Base-by-base conservation (phyloP, 2,888 invertebrate species). In the Polydrusus pterygomalis region DNA sequence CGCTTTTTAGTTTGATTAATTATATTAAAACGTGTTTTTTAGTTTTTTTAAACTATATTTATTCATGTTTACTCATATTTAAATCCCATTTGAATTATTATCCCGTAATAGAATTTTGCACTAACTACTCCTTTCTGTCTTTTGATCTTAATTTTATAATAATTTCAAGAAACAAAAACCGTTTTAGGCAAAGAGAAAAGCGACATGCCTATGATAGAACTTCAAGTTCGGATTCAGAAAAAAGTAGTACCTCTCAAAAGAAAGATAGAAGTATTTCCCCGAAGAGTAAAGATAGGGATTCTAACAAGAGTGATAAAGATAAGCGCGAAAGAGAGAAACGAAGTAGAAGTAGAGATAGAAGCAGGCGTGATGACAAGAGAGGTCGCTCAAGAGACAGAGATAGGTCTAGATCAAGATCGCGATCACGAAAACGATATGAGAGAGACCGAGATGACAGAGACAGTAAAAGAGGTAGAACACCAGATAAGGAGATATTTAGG, bases 131-230 rank as follows among this genome's bases (percentile, higher is more conserved):
- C 5, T 25, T 25, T 25, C 25, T 25, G 25, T 25, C 25, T 25
- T 25, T 25, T 3, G 25, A 25, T 25, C 25, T 25, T n/a, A n/a
- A n/a, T n/a, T n/a, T n/a, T n/a, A n/a, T n/a, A n/a, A n/a, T n/a
- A 25, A 25, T 25, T 5, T 3, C 5, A 25, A 25, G 2, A 25
- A 25, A 13, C 13, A 43, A n/a, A n/a, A 43, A 43, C n/a, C 1
- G n/a, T 40, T 58, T 67, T 85, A 95, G 95, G 83, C 96, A 96
- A 88, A 91, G 96, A 79, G 96, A 96, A 87, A 91, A 94, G 87
- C 91, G 96, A 47, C 96, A 96, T 77, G 87, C 87, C 78, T 89
- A 90, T 68, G 89, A 90, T 64, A 89, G 90, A 13, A 86, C 84
- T 49, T 89, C 89, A 13, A 86, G 86, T 74, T 87, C 89, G 10